Evolutionary conservation across 2,113 vertebrate genomes (phyloP).

Genomic region (Fregetta grallaria): DNA sequence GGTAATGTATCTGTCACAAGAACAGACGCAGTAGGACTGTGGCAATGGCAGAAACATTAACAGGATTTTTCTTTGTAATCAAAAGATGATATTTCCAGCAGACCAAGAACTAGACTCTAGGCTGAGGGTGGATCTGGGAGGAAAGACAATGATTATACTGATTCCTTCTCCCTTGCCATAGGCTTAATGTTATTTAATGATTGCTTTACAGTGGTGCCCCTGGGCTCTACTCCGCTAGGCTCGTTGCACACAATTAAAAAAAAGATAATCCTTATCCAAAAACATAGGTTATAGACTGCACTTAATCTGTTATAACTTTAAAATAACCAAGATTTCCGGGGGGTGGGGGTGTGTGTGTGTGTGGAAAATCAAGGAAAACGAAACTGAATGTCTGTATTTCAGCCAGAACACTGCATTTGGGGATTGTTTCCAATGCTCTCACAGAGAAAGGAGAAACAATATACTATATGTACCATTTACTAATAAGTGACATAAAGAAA

Average conservation of each 20-base stretch:
- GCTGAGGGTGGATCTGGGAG: background rate
- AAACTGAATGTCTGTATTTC: background rate
- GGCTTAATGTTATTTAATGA: constrained; percentile 19
- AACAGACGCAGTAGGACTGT: background rate
- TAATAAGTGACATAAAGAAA: background rate
- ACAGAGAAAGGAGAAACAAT: background rate
- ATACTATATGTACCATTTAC: background rate
- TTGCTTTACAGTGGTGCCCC: background rate
- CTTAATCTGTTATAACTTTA: background rate
- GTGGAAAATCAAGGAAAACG: background rate
- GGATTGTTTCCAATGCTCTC: background rate
- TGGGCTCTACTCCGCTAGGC: background rate
- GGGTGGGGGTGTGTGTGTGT: too few species aligned
- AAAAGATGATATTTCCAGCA: background rate
- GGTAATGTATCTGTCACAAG: background rate
- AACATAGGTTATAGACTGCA: background rate
- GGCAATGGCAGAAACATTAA: background rate
- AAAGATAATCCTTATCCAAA: background rate
- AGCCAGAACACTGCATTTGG: background rate
- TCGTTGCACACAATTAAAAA: background rate
- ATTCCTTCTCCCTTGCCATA: background rate
- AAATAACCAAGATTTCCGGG: background rate
- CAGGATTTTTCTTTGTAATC: background rate
- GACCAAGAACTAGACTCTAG: background rate
- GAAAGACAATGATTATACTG: background rate